Percentiles rank a stretch among this genome's conserved stretches.
Conservation (phyloP, 2,113 vertebrate species). For the Platichthys flesus region DNA sequence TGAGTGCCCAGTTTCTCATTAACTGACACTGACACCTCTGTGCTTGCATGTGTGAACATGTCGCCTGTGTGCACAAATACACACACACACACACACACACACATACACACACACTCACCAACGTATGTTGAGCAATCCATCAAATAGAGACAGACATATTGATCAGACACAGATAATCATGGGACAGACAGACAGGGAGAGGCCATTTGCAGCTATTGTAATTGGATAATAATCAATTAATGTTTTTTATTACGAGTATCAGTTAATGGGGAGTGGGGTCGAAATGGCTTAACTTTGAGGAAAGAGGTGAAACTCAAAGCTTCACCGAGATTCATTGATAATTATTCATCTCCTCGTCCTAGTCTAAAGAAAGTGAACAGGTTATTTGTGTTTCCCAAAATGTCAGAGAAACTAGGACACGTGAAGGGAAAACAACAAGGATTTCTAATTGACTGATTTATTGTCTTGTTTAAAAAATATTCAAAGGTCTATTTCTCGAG, state of each 20-base stretch:
- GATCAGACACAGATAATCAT: slow-evolving; percentile 70
- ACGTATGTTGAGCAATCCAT: slow-evolving; percentile 49
- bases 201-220: slow-evolving; percentile 64
- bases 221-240: slow-evolving; percentile 75
- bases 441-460: no score
- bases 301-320: slow-evolving; percentile 30
- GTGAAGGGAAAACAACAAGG: no score
- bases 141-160: slow-evolving; percentile 77
- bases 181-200: slow-evolving; percentile 53
- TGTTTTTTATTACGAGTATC: slow-evolving; percentile 63
- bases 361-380: no score
- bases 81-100: slow-evolving; percentile 3
- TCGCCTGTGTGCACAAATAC: neutral
- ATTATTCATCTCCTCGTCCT: no score
- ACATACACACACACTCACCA: slow-evolving; percentile 5
- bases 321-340: no score
- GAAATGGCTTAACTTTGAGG: slow-evolving; percentile 51
- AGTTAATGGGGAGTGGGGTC: slow-evolving; percentile 47
- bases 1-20: slow-evolving; percentile 44
- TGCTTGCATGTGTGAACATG: neutral
- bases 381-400: no score
- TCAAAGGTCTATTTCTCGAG: no score
- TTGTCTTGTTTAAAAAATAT: neutral
- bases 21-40: slow-evolving; percentile 49
- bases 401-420: no score